phyloP scores from a whole-genome alignment of 2,113 vertebrate species.

The Cebus imitator region DNA sequence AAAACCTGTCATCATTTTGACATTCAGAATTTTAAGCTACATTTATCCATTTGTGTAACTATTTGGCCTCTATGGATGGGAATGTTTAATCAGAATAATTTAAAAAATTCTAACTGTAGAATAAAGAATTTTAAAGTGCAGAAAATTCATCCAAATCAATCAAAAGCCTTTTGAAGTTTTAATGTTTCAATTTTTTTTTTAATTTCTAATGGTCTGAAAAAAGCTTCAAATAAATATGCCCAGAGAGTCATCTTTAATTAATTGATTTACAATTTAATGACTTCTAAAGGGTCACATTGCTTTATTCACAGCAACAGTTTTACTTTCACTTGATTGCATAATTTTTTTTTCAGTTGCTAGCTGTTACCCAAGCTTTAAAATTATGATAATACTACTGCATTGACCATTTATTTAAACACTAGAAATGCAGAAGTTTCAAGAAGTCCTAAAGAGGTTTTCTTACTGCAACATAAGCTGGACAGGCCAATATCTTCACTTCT shows the following conservation, averaged over 20 bases:
- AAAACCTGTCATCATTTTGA: background rate
- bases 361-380: constrained; percentile 30
- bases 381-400: background rate
- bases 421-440: background rate
- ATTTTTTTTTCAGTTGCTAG: constrained; percentile 25
- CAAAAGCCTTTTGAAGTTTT: constrained; percentile 60
- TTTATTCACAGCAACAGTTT: constrained; percentile 58
- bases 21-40: background rate
- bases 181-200: constrained; percentile 26
- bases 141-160: constrained; percentile 47
- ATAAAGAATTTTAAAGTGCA: constrained; percentile 40
- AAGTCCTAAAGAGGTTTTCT: background rate
- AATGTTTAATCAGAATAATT: background rate
- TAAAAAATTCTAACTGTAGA: constrained; percentile 22
- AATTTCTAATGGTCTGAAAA: constrained; percentile 23
- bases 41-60: background rate
- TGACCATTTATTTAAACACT: background rate
- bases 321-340: constrained; percentile 40
- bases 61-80: background rate
- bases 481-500: background rate
- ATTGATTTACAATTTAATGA: constrained; percentile 46
- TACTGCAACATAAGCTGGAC: background rate
- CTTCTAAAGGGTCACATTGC: constrained; percentile 24
- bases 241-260: constrained; percentile 16
- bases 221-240: constrained; percentile 52